Base-by-base conservation (phyloP, 1,140 invertebrate species). In the Drosophila baimaii region DNA sequence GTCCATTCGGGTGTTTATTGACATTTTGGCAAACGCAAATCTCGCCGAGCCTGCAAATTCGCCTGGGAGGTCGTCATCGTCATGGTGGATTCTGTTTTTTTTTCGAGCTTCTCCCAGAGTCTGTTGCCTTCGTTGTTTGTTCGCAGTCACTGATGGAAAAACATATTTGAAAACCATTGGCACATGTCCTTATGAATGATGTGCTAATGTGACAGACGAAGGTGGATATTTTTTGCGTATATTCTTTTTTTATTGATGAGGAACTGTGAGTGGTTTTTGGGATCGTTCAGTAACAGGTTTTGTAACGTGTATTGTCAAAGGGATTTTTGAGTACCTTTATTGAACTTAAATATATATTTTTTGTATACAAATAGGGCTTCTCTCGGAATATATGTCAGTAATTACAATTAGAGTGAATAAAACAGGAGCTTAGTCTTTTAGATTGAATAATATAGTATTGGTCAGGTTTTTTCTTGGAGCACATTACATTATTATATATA, bases 141-240 rank as follows among this genome's bases (percentile, higher is more conserved):
- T 31, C 15, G 35, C 41, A 35, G 29, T 49, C 49, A 39, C 19
- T 59, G 35, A 17, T 29, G 46, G 57, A 44, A 75, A 54, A 80
- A 89, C 65, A 83, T 81, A 76, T 86, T 69, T 51, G 76, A 70
- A 72, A 84, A 49, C 81, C 70, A 85, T 79, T 90, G 89, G 73
- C 83, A 85, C 81, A 90, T 90, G 89, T 90, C 88, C 88, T 90
- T 88, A 90, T 90, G 83, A 90, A 90, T 90, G 89, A 90, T 90
- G 89, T 88, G 83, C 82, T 88, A 90, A 90, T 90, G 88, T 77
- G 83, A 88, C 83, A 84, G 74, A 58, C 54, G 56, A 47, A 39
- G 31, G 31, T 44, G n/a, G 23, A 37, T 55, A 49, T 56, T 33
- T 55, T 64, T 41, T 49, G 12, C 33, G 12, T 72, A 6, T 5